phyloP scores from a whole-genome alignment of 2,797 vertebrate species.

The Gymnothorax reevesii region DNA sequence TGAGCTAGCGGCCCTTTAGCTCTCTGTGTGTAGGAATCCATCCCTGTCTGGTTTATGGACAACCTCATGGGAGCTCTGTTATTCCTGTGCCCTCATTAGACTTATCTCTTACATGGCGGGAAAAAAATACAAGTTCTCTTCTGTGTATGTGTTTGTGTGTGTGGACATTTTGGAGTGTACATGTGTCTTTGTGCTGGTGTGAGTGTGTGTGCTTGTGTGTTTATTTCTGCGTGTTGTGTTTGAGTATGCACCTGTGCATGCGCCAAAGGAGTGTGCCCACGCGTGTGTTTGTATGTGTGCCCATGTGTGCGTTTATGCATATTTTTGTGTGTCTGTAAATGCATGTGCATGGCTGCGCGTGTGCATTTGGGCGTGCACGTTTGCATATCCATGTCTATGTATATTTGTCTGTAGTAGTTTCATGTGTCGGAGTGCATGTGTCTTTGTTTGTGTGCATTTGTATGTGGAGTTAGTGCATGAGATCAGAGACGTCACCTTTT shows the following conservation, averaged over 20 bases:
- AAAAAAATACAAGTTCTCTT: neutral
- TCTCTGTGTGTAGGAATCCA: neutral
- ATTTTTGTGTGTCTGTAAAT: no score
- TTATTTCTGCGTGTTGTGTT: no score
- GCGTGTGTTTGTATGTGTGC: no score
- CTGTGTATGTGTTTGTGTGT: neutral
- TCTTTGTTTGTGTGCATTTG: neutral
- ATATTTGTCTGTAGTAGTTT: neutral
- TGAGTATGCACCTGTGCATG: no score
- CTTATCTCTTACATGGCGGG: neutral
- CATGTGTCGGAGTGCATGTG: neutral
- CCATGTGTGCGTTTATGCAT: no score
- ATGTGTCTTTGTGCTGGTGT: no score
- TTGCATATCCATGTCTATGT: neutral
- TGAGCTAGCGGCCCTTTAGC: no score
- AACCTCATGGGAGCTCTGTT: neutral
- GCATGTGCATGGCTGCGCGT: no score
- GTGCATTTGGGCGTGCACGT: neutral
- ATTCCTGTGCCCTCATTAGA: neutral
- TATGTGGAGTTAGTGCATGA: neutral
- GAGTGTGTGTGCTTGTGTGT: neutral
- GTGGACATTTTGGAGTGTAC: neutral
- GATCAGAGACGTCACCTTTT: slow-evolving; percentile 10
- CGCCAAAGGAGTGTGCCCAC: no score
- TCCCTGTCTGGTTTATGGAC: neutral